Base-by-base conservation (phyloP, 2,888 invertebrate species). In the Axea sp. region DNA sequence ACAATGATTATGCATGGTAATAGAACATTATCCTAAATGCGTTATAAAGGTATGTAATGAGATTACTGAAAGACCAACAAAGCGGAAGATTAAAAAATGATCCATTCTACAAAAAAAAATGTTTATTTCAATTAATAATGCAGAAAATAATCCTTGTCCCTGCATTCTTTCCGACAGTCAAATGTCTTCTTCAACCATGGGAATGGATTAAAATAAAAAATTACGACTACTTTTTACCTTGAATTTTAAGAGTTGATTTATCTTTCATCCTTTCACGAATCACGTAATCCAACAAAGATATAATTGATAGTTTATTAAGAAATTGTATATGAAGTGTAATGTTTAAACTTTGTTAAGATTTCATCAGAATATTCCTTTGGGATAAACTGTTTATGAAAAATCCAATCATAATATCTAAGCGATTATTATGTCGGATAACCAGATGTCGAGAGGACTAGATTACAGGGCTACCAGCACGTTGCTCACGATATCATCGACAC, bases 401-500 rank as follows among this genome's bases (percentile, higher is more conserved):
- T 53, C 47, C 8, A 65, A 69, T 74, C 60, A 55, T 65, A 53
- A 59, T 41, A 55, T 49, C 37, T 39, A 41, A 55, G 73, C 69
- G 76, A 78, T 78, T 77, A 79, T 71, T 74, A 47, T 33, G 35
- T 12, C 71, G 72, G 77, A 78, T 79, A 80, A 80, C 75, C 80
- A 79, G 80, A 80, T 80, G 80, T 80, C 74, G 73, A 57, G 59
- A 59, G 59, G 51, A 65, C 51, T 35, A 72, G 75, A 77, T 79
- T 77, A 73, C 71, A 73, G 72, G 64, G 76, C 73, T 83, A 83
- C 80, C 75, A 73, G 64, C 75, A 75, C 62, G 72, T 75, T 72
- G 76, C 62, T 77, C 57, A 62, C 59, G 80, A 78, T 79, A 78
- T 77, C 67, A 65, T 76, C 74, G 60, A 45, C 37, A 22, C 67